Percentiles rank a stretch among this genome's conserved stretches.
Conservation (phyloP, 53 echinoderm and acorn worm genomes). For the Crossaster papposus region DNA sequence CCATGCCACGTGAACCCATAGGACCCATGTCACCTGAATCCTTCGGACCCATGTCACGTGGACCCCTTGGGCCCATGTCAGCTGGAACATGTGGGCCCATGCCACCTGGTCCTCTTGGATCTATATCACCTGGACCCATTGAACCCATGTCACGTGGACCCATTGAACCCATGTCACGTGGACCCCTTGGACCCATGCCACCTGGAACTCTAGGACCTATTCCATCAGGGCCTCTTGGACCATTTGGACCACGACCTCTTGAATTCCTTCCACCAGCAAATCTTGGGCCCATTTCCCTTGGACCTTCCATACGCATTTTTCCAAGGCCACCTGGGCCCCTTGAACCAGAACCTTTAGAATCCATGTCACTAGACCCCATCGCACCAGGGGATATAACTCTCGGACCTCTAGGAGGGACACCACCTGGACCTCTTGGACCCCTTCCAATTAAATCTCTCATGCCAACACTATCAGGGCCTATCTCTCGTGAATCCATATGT, state of each 20-base stretch:
- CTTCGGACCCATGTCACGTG: too few species aligned
- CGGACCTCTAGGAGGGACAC: slow-evolving; percentile 10
- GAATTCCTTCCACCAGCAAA: slow-evolving; percentile 32
- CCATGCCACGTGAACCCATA: too few species aligned
- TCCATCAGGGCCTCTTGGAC: slow-evolving; percentile 28
- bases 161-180: too few species aligned
- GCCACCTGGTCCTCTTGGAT: too few species aligned
- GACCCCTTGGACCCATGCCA: too few species aligned
- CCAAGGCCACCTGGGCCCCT: slow-evolving; percentile 49
- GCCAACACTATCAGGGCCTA: slow-evolving; percentile 45
- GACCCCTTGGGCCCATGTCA: too few species aligned
- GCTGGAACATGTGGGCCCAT: too few species aligned
- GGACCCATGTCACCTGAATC: too few species aligned
- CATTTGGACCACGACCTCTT: too few species aligned
- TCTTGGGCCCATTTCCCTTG: slow-evolving; percentile 13
- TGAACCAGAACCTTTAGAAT: slow-evolving; percentile 38
- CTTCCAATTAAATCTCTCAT: slow-evolving; percentile 15
- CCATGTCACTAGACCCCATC: slow-evolving; percentile 34
- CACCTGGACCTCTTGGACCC: slow-evolving; percentile 50
- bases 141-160: too few species aligned
- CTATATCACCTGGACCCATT: too few species aligned
- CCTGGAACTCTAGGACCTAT: too few species aligned
- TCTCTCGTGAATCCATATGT: slow-evolving; percentile 40
- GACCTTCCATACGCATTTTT: slow-evolving; percentile 25
- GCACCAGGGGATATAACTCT: slow-evolving; percentile 14